These are phyloP conservation scores for Limnephilus rhombicus DNA, from an alignment of 2,888 invertebrate species.

Conservation along the genomic window DNA sequence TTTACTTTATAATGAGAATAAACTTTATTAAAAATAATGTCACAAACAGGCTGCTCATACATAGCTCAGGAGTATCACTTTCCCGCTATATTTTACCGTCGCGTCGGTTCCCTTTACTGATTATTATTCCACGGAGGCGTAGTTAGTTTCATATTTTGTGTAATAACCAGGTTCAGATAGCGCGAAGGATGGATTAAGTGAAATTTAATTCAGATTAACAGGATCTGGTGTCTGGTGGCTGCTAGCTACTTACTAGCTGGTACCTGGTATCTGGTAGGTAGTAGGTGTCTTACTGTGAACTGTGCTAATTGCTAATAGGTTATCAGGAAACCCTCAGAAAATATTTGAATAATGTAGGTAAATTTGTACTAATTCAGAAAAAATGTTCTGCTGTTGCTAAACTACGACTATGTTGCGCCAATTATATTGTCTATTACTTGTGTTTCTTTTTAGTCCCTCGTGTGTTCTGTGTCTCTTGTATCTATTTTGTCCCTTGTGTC, in stretches of 20 bases:
- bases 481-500: too few species aligned
- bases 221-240: background rate
- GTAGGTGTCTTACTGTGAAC: background rate
- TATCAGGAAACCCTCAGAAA: background rate
- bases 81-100: background rate
- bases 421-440: too few species aligned
- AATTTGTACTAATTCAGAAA: too few species aligned
- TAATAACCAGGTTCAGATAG: slow-evolving; percentile 1
- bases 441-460: too few species aligned
- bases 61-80: background rate
- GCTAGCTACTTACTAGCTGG: background rate
- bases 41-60: background rate
- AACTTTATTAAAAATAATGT: too few species aligned
- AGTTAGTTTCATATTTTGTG: background rate
- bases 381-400: too few species aligned
- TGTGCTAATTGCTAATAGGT: background rate
- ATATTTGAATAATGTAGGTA: too few species aligned
- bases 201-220: slow-evolving; percentile 1
- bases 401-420: too few species aligned
- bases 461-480: too few species aligned
- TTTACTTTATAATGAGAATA: too few species aligned
- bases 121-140: background rate
- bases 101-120: background rate
- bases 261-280: background rate
- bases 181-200: background rate